These are phyloP conservation scores for Trogon surrucura DNA, from an alignment of 2,113 vertebrate genomes.

Conservation along the genomic window DNA sequence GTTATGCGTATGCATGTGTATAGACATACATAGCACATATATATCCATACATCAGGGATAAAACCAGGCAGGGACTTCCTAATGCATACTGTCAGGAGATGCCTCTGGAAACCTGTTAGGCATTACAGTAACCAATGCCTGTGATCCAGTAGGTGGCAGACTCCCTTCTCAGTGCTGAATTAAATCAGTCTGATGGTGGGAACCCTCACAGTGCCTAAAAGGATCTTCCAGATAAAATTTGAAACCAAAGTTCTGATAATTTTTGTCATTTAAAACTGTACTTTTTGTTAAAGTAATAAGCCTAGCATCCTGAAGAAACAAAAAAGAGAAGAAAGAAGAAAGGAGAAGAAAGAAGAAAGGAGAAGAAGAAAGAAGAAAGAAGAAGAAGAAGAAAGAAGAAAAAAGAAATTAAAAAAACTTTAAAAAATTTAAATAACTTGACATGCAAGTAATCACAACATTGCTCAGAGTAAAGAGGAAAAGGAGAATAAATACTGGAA, in stretches of 20 bases:
- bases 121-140: neutral
- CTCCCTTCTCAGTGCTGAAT: neutral
- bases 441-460: neutral
- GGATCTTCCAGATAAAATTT: neutral
- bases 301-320: fast-evolving
- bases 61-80: neutral
- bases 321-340: too few species aligned
- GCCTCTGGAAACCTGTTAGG: neutral
- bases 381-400: too few species aligned
- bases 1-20: neutral
- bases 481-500: neutral
- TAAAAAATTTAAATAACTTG: neutral
- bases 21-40: neutral
- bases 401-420: too few species aligned
- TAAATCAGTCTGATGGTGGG: neutral
- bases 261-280: neutral
- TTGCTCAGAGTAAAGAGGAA: neutral
- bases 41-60: neutral
- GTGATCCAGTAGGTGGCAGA: neutral
- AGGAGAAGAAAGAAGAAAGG: too few species aligned
- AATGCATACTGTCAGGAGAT: neutral
- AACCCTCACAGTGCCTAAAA: neutral
- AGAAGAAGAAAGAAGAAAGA: too few species aligned
- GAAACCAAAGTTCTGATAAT: neutral
- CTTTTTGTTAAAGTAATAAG: neutral